These are phyloP conservation scores for Eidolon helvum DNA, from an alignment of 2,113 vertebrate species.

Conservation along the genomic window DNA sequence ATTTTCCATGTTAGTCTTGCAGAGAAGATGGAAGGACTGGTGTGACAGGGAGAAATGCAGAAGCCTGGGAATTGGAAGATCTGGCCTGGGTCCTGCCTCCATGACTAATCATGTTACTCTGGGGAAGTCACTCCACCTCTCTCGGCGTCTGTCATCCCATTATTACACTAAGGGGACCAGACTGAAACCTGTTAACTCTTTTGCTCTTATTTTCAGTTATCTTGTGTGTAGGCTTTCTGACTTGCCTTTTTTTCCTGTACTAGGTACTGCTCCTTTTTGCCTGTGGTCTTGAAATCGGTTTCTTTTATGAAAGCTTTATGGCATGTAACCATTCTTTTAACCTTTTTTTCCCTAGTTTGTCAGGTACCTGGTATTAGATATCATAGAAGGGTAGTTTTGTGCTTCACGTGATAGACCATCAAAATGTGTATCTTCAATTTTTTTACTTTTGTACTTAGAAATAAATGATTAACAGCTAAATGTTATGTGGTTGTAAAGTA, in stretches of 20 bases:
- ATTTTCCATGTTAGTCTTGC: slow-evolving; percentile 1
- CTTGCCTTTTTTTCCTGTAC: background rate
- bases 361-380: background rate
- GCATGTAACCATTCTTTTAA: background rate
- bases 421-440: slow-evolving; percentile 22
- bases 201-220: background rate
- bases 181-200: background rate
- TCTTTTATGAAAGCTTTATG: background rate
- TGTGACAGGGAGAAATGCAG: background rate
- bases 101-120: slow-evolving; percentile 2
- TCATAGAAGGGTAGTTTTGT: background rate
- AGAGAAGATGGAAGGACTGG: background rate
- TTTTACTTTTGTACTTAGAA: slow-evolving; percentile 7
- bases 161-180: background rate
- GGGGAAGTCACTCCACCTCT: background rate
- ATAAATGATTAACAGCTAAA: slow-evolving; percentile 29
- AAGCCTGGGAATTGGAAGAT: background rate
- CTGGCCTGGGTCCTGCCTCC: background rate
- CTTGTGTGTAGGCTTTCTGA: background rate
- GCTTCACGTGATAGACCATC: background rate
- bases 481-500: slow-evolving; percentile 34
- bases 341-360: background rate
- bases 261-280: background rate
- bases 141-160: background rate
- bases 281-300: slow-evolving; percentile 7